Conservation (phyloP, 2,888 invertebrate genomes). For the Acanthosepion lycidas region DNA sequence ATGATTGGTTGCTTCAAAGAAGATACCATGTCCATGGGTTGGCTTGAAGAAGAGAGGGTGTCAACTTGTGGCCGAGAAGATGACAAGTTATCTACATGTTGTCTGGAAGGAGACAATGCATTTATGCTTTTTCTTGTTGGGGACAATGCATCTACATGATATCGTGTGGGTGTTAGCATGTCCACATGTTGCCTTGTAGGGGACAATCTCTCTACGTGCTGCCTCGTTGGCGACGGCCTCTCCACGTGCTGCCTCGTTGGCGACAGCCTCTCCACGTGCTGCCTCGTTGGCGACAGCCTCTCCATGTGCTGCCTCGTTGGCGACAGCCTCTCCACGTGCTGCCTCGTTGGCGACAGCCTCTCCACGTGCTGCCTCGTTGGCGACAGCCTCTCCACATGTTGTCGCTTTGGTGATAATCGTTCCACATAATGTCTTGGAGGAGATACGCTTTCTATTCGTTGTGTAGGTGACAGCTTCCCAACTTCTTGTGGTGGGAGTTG, state of each 20-base stretch:
- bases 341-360: neutral
- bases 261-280: too few species aligned
- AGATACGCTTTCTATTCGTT: neutral
- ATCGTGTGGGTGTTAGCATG: neutral
- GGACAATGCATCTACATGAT: neutral
- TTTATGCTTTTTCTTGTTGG: neutral
- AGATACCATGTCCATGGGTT: neutral
- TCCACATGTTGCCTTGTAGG: constrained; percentile 36
- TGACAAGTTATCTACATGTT: neutral
- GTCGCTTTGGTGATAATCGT: neutral
- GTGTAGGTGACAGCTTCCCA: neutral
- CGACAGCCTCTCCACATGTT: neutral
- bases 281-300: neutral
- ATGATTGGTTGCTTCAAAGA: neutral
- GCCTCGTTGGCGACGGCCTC: neutral
- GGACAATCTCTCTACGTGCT: neutral
- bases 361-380: neutral
- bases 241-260: too few species aligned
- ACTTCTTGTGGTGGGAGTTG: neutral
- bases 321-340: neutral
- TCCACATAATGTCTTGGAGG: neutral
- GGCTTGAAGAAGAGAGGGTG: neutral
- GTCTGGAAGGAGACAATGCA: neutral
- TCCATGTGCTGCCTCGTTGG: neutral
- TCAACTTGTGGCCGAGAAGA: neutral